Evolutionary conservation across 2,797 vertebrate genomes (phyloP), one percentile per base, ranked within the genome.

Genomic region (Cyprinodon diabolis): DNA sequence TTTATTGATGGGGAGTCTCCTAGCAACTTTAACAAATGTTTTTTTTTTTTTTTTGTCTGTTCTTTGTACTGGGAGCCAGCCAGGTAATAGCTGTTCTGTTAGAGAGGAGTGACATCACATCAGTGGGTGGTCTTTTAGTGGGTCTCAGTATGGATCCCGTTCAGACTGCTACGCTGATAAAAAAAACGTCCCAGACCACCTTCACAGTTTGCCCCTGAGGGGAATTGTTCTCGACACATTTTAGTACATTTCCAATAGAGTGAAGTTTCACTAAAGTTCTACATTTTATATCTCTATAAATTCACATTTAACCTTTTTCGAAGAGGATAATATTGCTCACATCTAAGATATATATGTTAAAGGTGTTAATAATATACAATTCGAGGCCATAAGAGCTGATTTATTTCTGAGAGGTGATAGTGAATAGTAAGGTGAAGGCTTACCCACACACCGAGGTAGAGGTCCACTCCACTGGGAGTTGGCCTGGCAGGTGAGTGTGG

Each of bases 381-480:
- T 2, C 40, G 19, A 40, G 1, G 12, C 25, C 11, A 11, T 52
- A 2, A 21, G 66, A 54, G 9, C 6, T 30, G 23, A 19, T 63
- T 40, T 68, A 11, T 40, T 21, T 13, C 10, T 55, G 51, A 55
- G 17, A 66, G 43, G 67, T 0, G 25, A 49, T 49, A 74, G 57
- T 56, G 47, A 37, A 37, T 12, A 68, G 72, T 40, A 7, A 30
- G 14, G 48, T 12, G 84, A 80, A 87, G 88, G 94, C 97, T 93
- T 96, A 99, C 98, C 98, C 83, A 97, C 94, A 95, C 98, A 99
- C 71, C 91, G 95, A 55, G 97, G 96, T 74, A 95, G 95, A 81
- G 95, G 86, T 79, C 94, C 94, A 87, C 97, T 98, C 98, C 98
- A 99, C 82, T 95, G 96, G 54, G 95, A 94, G 51, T 93, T 96